Evolutionary conservation across 1,140 invertebrate species (phyloP).

Genomic region (Drosophila sproati): DNA sequence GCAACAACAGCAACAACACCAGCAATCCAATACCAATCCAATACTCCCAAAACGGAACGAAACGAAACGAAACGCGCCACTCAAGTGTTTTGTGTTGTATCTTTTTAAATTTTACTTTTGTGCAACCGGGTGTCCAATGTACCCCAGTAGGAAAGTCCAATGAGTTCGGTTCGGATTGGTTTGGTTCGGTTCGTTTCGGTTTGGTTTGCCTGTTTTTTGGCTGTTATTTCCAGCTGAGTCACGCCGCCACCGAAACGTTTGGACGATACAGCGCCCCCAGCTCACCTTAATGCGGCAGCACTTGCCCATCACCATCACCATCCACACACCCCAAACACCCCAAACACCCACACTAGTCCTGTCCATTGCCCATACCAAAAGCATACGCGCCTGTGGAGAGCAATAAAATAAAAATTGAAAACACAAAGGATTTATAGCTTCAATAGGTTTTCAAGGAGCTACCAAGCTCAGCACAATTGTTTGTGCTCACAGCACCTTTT

Average conservation of each 20-base stretch:
- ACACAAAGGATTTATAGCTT: slow-evolving; percentile 83
- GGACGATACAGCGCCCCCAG: slow-evolving; percentile 5
- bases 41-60: slow-evolving; percentile 28
- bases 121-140: slow-evolving; percentile 55
- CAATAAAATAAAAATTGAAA: slow-evolving; percentile 84
- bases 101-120: slow-evolving; percentile 79
- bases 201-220: slow-evolving; percentile 41
- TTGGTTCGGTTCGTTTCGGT: slow-evolving; percentile 3
- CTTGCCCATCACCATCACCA: background rate
- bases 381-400: slow-evolving; percentile 65
- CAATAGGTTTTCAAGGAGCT: slow-evolving; percentile 83
- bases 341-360: background rate
- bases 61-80: slow-evolving; percentile 47
- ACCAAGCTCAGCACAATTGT: slow-evolving; percentile 73
- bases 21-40: slow-evolving; percentile 16
- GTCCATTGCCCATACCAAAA: slow-evolving; percentile 30
- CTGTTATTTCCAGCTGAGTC: slow-evolving; percentile 51
- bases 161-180: slow-evolving; percentile 30
- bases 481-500: slow-evolving; percentile 29
- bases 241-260: slow-evolving; percentile 24
- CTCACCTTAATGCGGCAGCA: slow-evolving; percentile 9
- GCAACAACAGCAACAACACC: background rate
- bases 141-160: slow-evolving; percentile 35
- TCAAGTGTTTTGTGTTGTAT: slow-evolving; percentile 70
- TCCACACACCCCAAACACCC: background rate